A percentile compares a stretch with the other conserved stretches of the same genome.
Conservation (phyloP, 1,140 invertebrate genomes). For the Sarcophaga bullata region DNA sequence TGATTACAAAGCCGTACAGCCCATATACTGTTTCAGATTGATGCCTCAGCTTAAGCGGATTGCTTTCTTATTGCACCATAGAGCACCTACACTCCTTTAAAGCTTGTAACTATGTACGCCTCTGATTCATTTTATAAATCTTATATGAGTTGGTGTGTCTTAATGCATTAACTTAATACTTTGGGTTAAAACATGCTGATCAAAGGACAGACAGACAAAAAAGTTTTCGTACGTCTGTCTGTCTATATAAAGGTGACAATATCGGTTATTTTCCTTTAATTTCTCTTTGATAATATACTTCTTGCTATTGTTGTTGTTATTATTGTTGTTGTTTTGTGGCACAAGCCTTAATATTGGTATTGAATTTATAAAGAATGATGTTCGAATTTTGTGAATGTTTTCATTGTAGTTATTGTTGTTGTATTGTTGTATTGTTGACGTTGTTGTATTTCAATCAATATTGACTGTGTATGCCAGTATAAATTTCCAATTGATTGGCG, state of each 20-base stretch:
- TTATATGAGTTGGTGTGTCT: slow-evolving; percentile 10
- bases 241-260: neutral
- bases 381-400: neutral
- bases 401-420: neutral
- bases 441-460: neutral
- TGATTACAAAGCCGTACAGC: too few species aligned
- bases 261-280: neutral
- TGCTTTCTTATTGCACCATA: too few species aligned
- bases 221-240: too few species aligned
- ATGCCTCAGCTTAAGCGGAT: too few species aligned
- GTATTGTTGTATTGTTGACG: neutral
- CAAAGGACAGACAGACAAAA: neutral
- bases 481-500: slow-evolving; percentile 19
- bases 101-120: too few species aligned
- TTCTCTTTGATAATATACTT: too few species aligned
- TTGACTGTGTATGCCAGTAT: neutral
- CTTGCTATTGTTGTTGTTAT: neutral
- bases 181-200: neutral
- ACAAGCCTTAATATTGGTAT: neutral
- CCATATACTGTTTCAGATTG: too few species aligned
- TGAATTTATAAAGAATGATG: neutral
- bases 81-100: too few species aligned
- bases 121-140: neutral
- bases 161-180: slow-evolving; percentile 3
- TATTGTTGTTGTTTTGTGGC: neutral